A percentile compares a stretch with the other conserved stretches of the same genome.
phyloP scores from a whole-genome alignment of 2,888 invertebrate genomes.

The Balanococcus diminutus region DNA sequence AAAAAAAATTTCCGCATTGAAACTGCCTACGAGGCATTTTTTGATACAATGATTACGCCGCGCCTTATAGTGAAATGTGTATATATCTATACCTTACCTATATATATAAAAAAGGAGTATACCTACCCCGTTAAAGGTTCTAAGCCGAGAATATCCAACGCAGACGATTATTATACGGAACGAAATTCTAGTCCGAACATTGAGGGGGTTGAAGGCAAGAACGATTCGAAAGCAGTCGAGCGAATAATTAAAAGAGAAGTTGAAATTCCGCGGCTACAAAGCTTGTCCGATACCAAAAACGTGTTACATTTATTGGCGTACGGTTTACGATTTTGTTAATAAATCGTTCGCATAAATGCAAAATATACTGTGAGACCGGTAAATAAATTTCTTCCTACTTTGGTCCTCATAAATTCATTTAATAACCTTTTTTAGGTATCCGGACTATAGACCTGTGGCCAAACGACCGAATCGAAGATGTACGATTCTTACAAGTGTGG shows the following conservation, averaged over 20 bases:
- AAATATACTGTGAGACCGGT: conserved; percentile 42
- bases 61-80: conserved; percentile 8
- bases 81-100: not conserved
- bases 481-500: not conserved
- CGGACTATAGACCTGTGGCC: not conserved
- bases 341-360: conserved; percentile 52
- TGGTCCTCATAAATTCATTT: not conserved
- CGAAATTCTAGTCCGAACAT: conserved; percentile 19
- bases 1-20: conserved; percentile 23
- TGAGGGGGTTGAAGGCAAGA: conserved; percentile 29
- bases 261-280: conserved; percentile 52
- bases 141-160: conserved; percentile 22
- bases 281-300: conserved; percentile 50
- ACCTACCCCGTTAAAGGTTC: conserved; percentile 15
- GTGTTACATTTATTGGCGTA: conserved; percentile 53
- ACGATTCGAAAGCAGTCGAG: conserved; percentile 51
- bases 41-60: conserved; percentile 13
- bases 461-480: not conserved
- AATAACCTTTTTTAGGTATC: not conserved
- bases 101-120: not conserved
- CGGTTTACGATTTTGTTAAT: conserved; percentile 30
- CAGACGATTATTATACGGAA: conserved; percentile 52
- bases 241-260: conserved; percentile 54
- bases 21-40: conserved; percentile 27
- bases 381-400: conserved; percentile 18